phyloP scores from a whole-genome alignment of 2,113 vertebrate species.

The Eupsittula cactorum region DNA sequence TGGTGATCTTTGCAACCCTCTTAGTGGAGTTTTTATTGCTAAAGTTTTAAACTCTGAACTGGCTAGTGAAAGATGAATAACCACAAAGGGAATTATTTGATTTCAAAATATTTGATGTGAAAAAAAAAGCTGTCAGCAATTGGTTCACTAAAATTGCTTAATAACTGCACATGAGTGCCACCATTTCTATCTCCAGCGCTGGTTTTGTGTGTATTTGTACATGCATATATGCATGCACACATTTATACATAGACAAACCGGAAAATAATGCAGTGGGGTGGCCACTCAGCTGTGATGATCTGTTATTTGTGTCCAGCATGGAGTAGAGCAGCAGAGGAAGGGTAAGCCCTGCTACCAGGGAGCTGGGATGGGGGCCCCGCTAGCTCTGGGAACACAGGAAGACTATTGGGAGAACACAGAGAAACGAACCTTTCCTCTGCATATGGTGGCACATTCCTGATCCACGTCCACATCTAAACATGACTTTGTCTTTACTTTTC shows the following conservation, averaged over 20 bases:
- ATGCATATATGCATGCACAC: accelerated
- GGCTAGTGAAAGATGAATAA: neutral
- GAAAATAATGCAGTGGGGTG: too few species aligned
- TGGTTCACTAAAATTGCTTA: neutral
- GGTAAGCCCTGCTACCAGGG: neutral
- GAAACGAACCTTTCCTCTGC: neutral
- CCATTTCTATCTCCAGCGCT: neutral
- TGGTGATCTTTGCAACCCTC: neutral
- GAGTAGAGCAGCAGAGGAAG: neutral
- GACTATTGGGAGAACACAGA: neutral
- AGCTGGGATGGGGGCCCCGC: neutral
- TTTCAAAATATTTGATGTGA: neutral
- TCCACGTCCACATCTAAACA: neutral
- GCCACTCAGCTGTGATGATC: too few species aligned
- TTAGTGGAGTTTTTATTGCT: neutral
- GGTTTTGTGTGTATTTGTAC: neutral
- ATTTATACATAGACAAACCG: neutral
- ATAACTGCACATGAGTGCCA: neutral
- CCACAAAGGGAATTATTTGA: neutral
- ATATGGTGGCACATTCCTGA: neutral
- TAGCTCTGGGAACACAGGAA: neutral
- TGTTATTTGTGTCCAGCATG: accelerated
- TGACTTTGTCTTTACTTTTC: neutral
- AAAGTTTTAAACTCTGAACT: neutral
- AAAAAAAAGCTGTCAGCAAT: neutral